Evolutionary conservation across 2,797 vertebrate genomes (phyloP).

Genomic region (Siniperca obscura): DNA sequence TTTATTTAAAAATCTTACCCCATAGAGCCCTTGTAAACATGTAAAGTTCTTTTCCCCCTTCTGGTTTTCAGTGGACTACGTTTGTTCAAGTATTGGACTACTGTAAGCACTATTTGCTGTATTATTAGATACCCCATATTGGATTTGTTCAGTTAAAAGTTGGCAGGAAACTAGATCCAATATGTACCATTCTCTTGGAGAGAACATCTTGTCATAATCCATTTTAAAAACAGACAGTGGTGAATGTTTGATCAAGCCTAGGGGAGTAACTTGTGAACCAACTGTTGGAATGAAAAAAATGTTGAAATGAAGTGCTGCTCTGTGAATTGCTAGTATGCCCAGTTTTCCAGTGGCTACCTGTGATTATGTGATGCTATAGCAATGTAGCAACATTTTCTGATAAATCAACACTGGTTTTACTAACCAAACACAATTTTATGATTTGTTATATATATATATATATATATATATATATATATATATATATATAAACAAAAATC

Average conservation of each 20-base stretch:
- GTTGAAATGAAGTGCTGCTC: slow-evolving; percentile 10
- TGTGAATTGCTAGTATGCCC: slow-evolving; percentile 5
- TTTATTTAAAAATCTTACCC: slow-evolving; percentile 2
- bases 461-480: too few species aligned
- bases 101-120: slow-evolving; percentile 36
- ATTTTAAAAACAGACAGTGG: slow-evolving; percentile 44
- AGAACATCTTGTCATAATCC: slow-evolving; percentile 49
- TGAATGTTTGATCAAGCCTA: slow-evolving; percentile 51
- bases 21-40: not conserved
- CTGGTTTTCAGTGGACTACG: not conserved
- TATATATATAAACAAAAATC: not conserved
- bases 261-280: slow-evolving; percentile 28
- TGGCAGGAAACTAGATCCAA: slow-evolving; percentile 49
- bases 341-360: slow-evolving; percentile 9
- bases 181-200: slow-evolving; percentile 41
- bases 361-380: slow-evolving; percentile 9
- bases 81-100: slow-evolving; percentile 29
- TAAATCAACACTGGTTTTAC: not conserved
- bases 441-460: too few species aligned
- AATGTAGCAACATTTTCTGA: slow-evolving; percentile 1
- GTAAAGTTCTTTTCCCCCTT: not conserved
- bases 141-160: slow-evolving; percentile 46
- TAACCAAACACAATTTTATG: not conserved
- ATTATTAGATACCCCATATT: slow-evolving; percentile 36
- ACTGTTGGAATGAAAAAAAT: slow-evolving; percentile 33